These are phyloP conservation scores for Pammene fasciana DNA, from an alignment of 2,888 invertebrate genomes.

Conservation along the genomic window DNA sequence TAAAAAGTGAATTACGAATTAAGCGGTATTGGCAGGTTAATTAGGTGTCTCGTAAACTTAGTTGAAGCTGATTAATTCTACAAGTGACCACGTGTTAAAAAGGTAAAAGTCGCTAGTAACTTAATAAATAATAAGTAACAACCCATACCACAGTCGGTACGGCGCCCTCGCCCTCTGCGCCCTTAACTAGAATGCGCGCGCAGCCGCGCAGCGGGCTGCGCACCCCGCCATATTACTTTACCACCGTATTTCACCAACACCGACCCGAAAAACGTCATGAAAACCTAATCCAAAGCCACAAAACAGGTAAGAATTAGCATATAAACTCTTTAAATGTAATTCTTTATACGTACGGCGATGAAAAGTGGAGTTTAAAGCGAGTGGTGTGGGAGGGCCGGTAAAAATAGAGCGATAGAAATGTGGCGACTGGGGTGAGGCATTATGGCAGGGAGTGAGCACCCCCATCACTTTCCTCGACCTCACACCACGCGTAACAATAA, in stretches of 20 bases:
- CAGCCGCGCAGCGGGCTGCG: constrained; percentile 67
- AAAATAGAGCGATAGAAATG: constrained; percentile 79
- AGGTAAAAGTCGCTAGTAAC: background rate
- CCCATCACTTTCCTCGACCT: constrained; percentile 62
- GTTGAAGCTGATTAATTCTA: background rate
- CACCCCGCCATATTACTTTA: constrained; percentile 60
- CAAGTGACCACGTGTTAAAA: constrained; percentile 10
- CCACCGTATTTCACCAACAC: constrained; percentile 67
- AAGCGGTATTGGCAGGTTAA: too few species aligned
- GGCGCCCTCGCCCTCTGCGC: background rate
- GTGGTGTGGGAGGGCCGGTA: constrained; percentile 81
- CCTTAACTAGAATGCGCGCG: constrained; percentile 46
- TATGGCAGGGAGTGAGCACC: constrained; percentile 81
- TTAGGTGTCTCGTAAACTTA: background rate
- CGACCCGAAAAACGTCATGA: constrained; percentile 71
- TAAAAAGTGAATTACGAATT: too few species aligned
- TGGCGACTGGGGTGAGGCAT: constrained; percentile 78
- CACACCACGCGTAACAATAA: constrained; percentile 29
- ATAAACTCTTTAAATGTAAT: constrained; percentile 43
- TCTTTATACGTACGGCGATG: constrained; percentile 44
- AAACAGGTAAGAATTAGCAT: constrained; percentile 65
- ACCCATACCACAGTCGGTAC: constrained; percentile 3
- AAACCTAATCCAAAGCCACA: constrained; percentile 56
- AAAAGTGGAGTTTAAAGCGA: constrained; percentile 52
- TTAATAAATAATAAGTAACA: constrained; percentile 3